phyloP scores from a whole-genome alignment of 2,797 vertebrate genomes.

The Periparus ater region DNA sequence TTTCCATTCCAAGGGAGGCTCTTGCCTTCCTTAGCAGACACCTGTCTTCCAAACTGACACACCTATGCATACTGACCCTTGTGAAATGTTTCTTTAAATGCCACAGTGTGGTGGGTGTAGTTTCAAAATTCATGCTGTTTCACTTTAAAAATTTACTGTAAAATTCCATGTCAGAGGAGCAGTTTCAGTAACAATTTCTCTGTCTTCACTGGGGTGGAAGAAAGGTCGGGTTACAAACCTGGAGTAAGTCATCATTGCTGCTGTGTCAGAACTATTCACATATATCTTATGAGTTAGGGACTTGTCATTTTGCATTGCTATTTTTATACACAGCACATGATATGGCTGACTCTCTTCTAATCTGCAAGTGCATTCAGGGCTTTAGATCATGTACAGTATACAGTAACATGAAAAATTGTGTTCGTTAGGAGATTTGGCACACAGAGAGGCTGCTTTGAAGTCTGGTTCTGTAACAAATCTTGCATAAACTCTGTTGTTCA shows the following conservation, averaged over 20 bases:
- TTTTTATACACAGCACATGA: neutral
- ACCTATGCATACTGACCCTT: neutral
- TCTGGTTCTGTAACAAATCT: neutral
- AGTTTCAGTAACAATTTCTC: neutral
- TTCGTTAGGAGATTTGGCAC: constrained; percentile 19
- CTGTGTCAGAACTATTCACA: neutral
- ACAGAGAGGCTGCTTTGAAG: constrained; percentile 28
- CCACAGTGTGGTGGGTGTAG: neutral
- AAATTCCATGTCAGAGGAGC: neutral
- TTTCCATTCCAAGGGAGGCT: too few species aligned
- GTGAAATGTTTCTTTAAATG: neutral
- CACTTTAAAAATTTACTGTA: neutral
- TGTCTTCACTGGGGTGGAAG: neutral
- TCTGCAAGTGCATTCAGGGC: neutral
- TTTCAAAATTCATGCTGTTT: neutral
- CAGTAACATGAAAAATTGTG: neutral
- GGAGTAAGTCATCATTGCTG: neutral
- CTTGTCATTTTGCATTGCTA: neutral
- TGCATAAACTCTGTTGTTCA: neutral
- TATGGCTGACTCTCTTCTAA: neutral
- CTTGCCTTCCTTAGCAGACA: too few species aligned
- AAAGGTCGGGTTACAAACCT: neutral
- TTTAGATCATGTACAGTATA: neutral
- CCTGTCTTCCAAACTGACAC: too few species aligned
- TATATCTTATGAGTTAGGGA: neutral